phyloP scores from a whole-genome alignment of 2,113 vertebrate species.

The Otis tarda region DNA sequence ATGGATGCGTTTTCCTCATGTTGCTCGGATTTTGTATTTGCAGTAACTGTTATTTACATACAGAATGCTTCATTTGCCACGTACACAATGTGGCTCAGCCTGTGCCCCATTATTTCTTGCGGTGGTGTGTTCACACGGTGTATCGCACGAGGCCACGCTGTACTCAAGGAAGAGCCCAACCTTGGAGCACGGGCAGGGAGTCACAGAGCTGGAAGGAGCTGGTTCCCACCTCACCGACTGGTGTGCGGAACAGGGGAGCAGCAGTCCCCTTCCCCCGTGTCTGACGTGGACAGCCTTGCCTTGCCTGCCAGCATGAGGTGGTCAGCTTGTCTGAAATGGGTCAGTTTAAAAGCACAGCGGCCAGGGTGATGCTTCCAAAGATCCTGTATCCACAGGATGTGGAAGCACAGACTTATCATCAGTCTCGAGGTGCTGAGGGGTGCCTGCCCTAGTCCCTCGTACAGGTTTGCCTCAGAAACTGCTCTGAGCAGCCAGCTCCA shows the following conservation, averaged over 20 bases:
- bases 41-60: slow-evolving; percentile 11
- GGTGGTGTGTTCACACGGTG: accelerated
- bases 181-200: neutral
- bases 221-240: neutral
- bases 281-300: neutral
- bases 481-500: neutral
- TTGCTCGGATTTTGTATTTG: slow-evolving; percentile 20
- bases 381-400: neutral
- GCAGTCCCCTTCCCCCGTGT: accelerated
- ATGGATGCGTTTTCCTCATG: neutral
- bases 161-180: neutral
- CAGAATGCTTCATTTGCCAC: neutral
- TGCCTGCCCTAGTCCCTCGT: neutral
- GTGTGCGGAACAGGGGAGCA: neutral
- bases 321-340: neutral
- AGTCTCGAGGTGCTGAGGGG: neutral
- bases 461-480: neutral
- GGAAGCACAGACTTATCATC: neutral
- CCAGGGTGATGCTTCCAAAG: neutral
- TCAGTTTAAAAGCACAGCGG: neutral
- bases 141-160: accelerated
- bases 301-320: neutral
- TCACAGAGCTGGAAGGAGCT: neutral
- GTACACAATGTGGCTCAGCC: neutral
- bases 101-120: neutral